Conservation (phyloP, 2,113 vertebrate genomes). For the Oncorhynchus gorbuscha region DNA sequence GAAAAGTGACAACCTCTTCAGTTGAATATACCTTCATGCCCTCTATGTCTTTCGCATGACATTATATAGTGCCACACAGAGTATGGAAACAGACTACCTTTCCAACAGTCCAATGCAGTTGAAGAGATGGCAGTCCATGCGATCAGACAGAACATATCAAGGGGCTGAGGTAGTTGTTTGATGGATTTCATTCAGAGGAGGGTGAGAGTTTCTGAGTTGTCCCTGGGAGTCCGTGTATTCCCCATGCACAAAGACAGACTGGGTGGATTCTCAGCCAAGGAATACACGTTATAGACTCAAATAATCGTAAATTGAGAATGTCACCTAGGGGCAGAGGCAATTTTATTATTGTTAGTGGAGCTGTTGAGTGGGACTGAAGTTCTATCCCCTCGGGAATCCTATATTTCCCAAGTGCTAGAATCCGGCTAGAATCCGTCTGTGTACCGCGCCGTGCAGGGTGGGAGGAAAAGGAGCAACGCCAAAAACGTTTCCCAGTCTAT, state of each 20-base stretch:
- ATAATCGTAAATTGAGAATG: slow-evolving; percentile 92
- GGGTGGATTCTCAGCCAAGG: slow-evolving; percentile 86
- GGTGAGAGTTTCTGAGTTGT: slow-evolving; percentile 80
- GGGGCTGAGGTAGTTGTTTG: slow-evolving; percentile 75
- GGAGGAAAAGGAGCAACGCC: slow-evolving; percentile 78
- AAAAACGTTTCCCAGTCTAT: slow-evolving; percentile 84
- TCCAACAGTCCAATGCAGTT: background rate
- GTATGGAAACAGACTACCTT: slow-evolving; percentile 15
- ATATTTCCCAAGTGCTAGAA: slow-evolving; percentile 78
- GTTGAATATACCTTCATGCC: background rate
- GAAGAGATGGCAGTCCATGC: slow-evolving; percentile 31
- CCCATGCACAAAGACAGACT: slow-evolving; percentile 82
- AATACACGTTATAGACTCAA: slow-evolving; percentile 95
- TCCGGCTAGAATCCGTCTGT: slow-evolving; percentile 80
- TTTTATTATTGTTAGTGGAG: slow-evolving; percentile 91
- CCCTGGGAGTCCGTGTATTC: slow-evolving; percentile 81
- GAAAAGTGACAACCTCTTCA: background rate
- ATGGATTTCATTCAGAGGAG: slow-evolving; percentile 70
- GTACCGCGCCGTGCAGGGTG: slow-evolving; percentile 78
- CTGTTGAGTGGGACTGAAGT: slow-evolving; percentile 85
- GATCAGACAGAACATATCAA: slow-evolving; percentile 68
- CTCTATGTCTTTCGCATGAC: slow-evolving; percentile 5
- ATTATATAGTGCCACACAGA: slow-evolving; percentile 12
- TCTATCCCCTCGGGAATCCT: slow-evolving; percentile 85
- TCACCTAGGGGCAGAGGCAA: slow-evolving; percentile 89